Evolutionary conservation across 2,888 invertebrate species (phyloP), one percentile per base, ranked within the genome.

Genomic region (Ptychoptera albimana): DNA sequence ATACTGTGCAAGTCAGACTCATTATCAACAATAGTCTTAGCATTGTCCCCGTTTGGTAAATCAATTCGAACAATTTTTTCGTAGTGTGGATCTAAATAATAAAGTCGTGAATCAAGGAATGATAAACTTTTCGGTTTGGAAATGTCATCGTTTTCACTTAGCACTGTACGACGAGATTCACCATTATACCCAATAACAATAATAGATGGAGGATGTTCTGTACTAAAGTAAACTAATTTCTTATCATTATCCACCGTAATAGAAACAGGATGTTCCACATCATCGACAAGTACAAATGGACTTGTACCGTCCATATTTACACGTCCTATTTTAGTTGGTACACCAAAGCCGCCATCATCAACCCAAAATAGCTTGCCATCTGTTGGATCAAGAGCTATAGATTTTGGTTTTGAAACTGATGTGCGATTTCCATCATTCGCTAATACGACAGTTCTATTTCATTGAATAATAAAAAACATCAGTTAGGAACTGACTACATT

Each of bases 321-420:
- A 54, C 80, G 82, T 0, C 79, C 87, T 30, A 97, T 81, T 64
- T 96, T 96, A 0, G 82, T 73, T 0, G 88, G 86, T 0, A 92
- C 85, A 2, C 88, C 89, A 48, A 72, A 80, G 8, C 91, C 92
- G 9, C 97, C 97, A 52, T 88, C 86, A 58, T 98, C 98, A 9
- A 93, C 75, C 97, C 97, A 98, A 67, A 89, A 98, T 29, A 94
- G 66, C 67, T 84, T 82, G 30, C 97, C 97, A 54, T 87, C 85
- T n/a, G 77, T 75, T 0, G 97, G 93, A 68, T 97, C 92, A 31
- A 98, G 69, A 45, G 84, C 87, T 48, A 98, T 75, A 0, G 86
- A 77, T 54, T 77, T 82, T 0, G 97, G 97, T 53, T 79, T 80
- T 0, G 91, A 85, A 2, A 96, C 87, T 0, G 91, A 91, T 0